Evolutionary conservation across 2,113 vertebrate genomes (phyloP).

Genomic region (Copsychus sechellarum): DNA sequence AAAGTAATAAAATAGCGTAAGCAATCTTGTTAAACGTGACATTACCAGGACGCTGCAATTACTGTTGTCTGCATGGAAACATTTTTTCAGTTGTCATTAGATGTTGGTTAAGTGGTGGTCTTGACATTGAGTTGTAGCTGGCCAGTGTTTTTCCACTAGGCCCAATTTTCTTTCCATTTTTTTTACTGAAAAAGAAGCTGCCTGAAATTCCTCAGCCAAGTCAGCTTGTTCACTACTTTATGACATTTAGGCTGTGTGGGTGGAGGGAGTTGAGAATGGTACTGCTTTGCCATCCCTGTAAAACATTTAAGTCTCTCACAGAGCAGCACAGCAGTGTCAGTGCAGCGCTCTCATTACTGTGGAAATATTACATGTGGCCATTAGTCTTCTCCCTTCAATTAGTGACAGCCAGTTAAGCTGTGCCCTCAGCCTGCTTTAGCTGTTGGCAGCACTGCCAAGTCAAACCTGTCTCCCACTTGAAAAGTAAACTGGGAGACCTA

Average conservation of each 20-base stretch:
- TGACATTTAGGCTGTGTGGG: slow-evolving; percentile 36
- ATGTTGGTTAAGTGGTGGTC: background rate
- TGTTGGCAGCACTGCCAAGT: background rate
- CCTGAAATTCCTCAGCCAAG: slow-evolving; percentile 37
- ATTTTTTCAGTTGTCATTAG: background rate
- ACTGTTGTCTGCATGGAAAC: background rate
- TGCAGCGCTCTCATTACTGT: background rate
- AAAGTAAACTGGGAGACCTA: slow-evolving; percentile 9
- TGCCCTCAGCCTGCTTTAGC: background rate
- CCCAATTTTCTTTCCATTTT: slow-evolving; percentile 19
- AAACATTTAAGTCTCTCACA: slow-evolving; percentile 12
- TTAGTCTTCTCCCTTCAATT: slow-evolving; percentile 45
- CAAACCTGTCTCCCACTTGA: background rate
- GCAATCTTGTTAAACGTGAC: background rate
- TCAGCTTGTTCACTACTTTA: slow-evolving; percentile 1
- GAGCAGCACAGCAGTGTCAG: slow-evolving; percentile 30
- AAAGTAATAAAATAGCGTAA: background rate
- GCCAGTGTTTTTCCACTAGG: background rate
- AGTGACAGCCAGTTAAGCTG: slow-evolving; percentile 15
- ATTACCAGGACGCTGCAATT: background rate
- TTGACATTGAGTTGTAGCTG: background rate
- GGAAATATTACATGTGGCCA: background rate
- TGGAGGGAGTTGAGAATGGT: background rate
- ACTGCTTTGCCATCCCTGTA: background rate
- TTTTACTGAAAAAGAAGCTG: slow-evolving; percentile 20